Percentiles rank a stretch among this genome's conserved stretches.
Evolutionary conservation across 2,113 vertebrate species (phyloP).

Genomic region (Glareola pratincola): DNA sequence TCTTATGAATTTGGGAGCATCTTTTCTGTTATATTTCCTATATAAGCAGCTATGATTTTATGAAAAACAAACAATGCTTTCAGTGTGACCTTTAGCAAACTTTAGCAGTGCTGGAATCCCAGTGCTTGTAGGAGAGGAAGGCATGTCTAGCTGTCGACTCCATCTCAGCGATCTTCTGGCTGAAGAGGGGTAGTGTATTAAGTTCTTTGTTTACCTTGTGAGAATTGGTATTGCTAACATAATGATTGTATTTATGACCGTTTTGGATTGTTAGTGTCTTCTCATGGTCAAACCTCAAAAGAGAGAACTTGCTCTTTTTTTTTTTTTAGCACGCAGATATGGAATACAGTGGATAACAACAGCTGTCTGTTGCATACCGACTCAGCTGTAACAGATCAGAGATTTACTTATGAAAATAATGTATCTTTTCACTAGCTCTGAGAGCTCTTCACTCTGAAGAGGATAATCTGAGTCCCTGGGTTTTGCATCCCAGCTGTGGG

Average conservation of each 20-base stretch:
- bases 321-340: background rate
- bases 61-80: background rate
- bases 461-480: fast-evolving
- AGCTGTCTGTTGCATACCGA: background rate
- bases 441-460: background rate
- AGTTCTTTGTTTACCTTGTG: background rate
- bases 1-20: background rate
- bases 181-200: background rate
- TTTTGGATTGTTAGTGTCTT: background rate
- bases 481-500: background rate
- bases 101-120: background rate
- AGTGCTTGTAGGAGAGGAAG: background rate
- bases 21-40: background rate
- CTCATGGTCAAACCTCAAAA: background rate
- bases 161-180: background rate
- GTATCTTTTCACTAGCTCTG: background rate
- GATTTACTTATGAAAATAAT: background rate
- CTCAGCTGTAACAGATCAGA: background rate
- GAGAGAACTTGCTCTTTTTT: background rate
- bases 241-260: background rate
- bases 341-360: background rate
- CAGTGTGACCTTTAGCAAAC: background rate
- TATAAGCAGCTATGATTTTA: background rate
- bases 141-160: background rate
- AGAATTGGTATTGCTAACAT: background rate